Conservation (phyloP, 2,888 invertebrate genomes). For the Dione juno region DNA sequence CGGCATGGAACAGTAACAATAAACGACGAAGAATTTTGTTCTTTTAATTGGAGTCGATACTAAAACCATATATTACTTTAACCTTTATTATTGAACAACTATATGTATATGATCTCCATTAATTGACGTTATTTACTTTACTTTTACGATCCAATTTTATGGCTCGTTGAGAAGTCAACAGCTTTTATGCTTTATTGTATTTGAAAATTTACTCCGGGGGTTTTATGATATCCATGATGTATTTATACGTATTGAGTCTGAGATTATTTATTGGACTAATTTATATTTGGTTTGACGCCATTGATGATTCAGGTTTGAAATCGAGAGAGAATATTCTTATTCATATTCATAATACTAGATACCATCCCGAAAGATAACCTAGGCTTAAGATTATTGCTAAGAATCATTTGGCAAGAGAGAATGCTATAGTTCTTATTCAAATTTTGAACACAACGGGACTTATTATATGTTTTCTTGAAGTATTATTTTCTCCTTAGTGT, state of each 20-base stretch:
- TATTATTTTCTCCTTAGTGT: no score
- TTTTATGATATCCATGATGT: constrained; percentile 26
- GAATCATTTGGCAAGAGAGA: no score
- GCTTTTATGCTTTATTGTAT: constrained; percentile 30
- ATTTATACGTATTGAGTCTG: not conserved
- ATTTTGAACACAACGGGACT: no score
- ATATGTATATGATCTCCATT: constrained; percentile 15
- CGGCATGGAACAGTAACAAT: no score
- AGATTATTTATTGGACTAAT: constrained; percentile 2
- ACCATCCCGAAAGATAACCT: no score
- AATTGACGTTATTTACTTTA: constrained; percentile 32
- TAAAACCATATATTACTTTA: constrained; percentile 1
- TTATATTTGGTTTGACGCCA: not conserved
- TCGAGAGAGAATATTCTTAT: no score
- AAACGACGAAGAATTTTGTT: no score
- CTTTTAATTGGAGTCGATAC: not conserved
- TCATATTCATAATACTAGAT: no score
- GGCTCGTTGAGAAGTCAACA: constrained; percentile 34
- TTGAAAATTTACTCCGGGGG: constrained; percentile 19
- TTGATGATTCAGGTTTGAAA: no score
- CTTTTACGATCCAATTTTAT: constrained; percentile 37
- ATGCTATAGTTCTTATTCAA: no score
- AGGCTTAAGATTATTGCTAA: no score
- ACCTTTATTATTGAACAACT: not conserved
- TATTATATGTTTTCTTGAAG: no score